Percentiles rank a stretch among this genome's conserved stretches.
Conservation (phyloP, 2,797 vertebrate genomes). For the Petrocephalus sullivani region DNA sequence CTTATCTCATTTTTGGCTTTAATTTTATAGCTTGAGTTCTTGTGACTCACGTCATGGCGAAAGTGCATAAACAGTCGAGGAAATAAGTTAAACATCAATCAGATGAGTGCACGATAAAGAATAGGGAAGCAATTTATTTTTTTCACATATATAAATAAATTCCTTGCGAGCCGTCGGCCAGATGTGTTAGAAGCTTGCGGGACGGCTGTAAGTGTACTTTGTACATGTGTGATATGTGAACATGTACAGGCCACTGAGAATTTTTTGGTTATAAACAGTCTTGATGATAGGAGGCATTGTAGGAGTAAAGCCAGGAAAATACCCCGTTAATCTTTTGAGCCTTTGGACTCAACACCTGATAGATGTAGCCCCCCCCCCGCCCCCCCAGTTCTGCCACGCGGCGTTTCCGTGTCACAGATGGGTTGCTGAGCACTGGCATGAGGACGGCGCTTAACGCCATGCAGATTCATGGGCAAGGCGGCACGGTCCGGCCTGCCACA, state of each 20-base stretch:
- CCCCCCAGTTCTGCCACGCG: not conserved
- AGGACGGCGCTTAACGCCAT: not conserved
- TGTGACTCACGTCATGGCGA: not conserved
- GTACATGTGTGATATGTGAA: not conserved
- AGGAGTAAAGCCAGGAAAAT: not conserved
- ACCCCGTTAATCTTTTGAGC: not conserved
- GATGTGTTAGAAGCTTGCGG: not conserved
- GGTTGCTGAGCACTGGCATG: not conserved
- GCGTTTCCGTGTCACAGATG: not conserved
- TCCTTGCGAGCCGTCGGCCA: not conserved
- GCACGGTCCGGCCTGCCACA: not conserved
- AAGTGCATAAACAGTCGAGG: not conserved
- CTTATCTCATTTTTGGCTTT: not conserved
- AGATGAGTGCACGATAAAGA: not conserved
- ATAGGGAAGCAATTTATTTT: not conserved
- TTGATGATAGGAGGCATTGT: not conserved
- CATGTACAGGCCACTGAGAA: not conserved
- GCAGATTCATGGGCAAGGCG: not conserved
- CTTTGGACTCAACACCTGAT: not conserved
- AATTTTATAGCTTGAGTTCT: not conserved
- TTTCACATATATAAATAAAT: not conserved
- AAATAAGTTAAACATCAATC: conserved; percentile 13
- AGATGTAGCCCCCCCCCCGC: not conserved
- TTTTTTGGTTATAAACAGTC: not conserved
- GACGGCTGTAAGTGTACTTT: not conserved